Base-by-base conservation (phyloP, 2,888 invertebrate species). In the Operophtera brumata region DNA sequence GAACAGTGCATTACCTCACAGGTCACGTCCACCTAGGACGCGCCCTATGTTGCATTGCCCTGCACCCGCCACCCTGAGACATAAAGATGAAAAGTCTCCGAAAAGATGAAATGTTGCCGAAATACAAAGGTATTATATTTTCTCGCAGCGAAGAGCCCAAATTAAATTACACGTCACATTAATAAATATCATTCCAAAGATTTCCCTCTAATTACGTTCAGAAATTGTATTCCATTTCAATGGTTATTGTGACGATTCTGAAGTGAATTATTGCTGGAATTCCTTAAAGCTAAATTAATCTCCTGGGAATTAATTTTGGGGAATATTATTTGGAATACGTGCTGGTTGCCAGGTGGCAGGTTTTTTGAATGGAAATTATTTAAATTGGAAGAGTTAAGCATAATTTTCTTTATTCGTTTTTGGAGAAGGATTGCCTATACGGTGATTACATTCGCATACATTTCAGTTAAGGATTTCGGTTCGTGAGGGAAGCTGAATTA, bases 241-340 rank as follows among this genome's bases (percentile, higher is more conserved):
- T 43, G 54, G 47, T 35, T 47, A 57, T 47, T 47, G 54, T 58
- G 48, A 50, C 47, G 43, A 44, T 47, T 49, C 26, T 6, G 30
- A 43, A 46, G 42, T 36, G 46, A 49, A 34, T 57, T 47, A 49
- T 45, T 46, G 47, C 50, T 26, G 37, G 51, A 47, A 52, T 48
- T 53, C 37, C 43, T 10, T 37, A 8, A 34, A 41, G 20, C 11
- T 28, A 42, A 48, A 49, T 49, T 30, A 50, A 50, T 50, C 30
- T 44, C 12, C 10, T 14, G 20, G 32, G 12, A 50, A 50, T 50
- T 50, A 44, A 39, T 49, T 49, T 49, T 11, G 3, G 35, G 36
- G 26, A 45, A 14, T 45, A 25, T 47, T 35, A 37, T 32, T 20
- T 37, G 44, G 12, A 11, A 34, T 34, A 43, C 12, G 20, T 25